Base-by-base conservation (phyloP, 2,888 invertebrate species). In the Drosophila phalerata region DNA sequence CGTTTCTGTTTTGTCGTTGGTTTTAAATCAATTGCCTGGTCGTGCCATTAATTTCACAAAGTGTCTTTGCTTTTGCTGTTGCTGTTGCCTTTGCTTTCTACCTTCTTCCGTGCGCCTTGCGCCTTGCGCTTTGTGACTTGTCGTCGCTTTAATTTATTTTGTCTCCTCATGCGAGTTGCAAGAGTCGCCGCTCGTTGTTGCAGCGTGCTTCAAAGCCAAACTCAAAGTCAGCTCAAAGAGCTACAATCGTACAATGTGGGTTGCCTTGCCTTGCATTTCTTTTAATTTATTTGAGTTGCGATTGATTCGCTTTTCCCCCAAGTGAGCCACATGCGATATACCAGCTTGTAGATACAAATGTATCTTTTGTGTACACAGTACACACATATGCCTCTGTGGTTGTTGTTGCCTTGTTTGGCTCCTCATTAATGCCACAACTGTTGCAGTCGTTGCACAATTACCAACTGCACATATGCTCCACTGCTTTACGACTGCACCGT, bases 61-160 rank as follows among this genome's bases (percentile, higher is more conserved):
- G 75, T 70, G 66, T 73, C 73, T 74, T 67, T 73, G 67, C 61
- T 61, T 79, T 69, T 48, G 79, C 64, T 65, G 19, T 19, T 19
- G 22, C 28, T 28, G 5, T 8, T 28, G 67, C 57, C 62, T 79
- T 69, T 45, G 76, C 64, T 62, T 63, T 71, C 64, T 53, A 43
- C 60, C 63, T 43, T 37, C 37, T 40, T 32, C 17, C 22, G 37
- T 9, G 19, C 10, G 15, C 43, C 42, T 34, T 49, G 42, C 38
- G 49, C 17, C 51, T 38, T 49, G 22, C 9, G 15, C 37, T 56
- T 57, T 73, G 56, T 38, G 62, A 34, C 48, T 66, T 47, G 81
- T 66, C 66, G 77, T 64, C 62, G 56, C 80, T 75, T 82, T 82
- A 85, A 82, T 82, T 82, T 82, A 82, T 85, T 79, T 85, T 77